Conservation (phyloP, 2,888 invertebrate species). For the Colostygia pectinataria region DNA sequence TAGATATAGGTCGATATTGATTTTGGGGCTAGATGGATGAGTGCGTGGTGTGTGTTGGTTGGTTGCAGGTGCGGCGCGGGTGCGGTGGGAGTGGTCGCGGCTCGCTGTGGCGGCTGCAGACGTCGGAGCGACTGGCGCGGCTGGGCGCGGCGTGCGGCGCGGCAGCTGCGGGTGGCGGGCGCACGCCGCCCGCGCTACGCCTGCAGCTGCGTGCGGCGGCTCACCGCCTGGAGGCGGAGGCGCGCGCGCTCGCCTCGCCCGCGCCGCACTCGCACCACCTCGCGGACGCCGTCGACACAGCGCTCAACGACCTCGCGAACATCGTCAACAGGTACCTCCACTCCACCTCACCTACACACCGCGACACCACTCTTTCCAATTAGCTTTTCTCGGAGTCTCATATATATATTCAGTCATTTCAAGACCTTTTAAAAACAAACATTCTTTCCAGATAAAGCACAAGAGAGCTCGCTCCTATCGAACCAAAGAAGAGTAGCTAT, state of each 20-base stretch:
- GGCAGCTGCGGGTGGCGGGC: conserved; percentile 80
- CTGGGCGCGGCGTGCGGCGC: conserved; percentile 93
- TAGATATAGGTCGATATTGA: too few relatives aligned
- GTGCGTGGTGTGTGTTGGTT: conserved; percentile 56
- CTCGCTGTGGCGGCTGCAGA: conserved; percentile 73
- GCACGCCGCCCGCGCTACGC: conserved; percentile 79
- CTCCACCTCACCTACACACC: neutral
- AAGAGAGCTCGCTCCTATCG: too few relatives aligned
- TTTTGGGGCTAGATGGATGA: conserved; percentile 5
- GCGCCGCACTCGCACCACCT: conserved; percentile 83
- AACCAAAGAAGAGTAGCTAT: too few relatives aligned
- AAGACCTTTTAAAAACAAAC: too few relatives aligned
- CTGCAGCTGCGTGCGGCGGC: conserved; percentile 74
- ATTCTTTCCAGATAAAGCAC: too few relatives aligned
- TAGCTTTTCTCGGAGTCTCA: neutral
- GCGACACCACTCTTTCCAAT: neutral
- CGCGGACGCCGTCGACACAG: conserved; percentile 85
- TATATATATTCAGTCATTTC: too few relatives aligned
- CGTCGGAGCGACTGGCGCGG: conserved; percentile 84
- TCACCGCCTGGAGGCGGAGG: conserved; percentile 61
- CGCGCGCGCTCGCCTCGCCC: conserved; percentile 63
- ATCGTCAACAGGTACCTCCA: conserved; percentile 85
- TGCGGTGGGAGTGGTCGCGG: conserved; percentile 58
- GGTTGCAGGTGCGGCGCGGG: conserved; percentile 35
- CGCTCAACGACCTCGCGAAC: conserved; percentile 85